Conservation (phyloP, 2,113 vertebrate genomes). For the Prionailurus viverrinus region DNA sequence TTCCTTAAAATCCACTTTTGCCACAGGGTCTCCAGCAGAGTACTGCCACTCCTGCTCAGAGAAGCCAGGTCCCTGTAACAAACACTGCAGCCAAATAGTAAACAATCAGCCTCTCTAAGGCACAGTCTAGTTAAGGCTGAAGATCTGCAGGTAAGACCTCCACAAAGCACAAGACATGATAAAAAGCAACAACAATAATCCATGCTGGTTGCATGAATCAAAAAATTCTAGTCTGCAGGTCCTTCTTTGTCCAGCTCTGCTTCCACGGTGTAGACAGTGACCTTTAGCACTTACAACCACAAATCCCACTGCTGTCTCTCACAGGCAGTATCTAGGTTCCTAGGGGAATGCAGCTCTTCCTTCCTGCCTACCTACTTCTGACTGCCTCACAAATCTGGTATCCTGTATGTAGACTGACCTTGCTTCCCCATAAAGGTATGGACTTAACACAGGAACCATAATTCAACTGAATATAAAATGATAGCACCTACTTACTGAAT, state of each 20-base stretch:
- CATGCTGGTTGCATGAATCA: neutral
- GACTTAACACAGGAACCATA: neutral
- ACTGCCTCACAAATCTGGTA: neutral
- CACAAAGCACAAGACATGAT: neutral
- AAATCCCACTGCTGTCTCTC: neutral
- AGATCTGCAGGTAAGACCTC: neutral
- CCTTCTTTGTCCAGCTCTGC: neutral
- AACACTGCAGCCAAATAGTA: neutral
- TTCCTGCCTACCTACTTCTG: neutral
- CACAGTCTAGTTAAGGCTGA: neutral
- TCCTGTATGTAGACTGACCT: neutral
- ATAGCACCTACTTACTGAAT: neutral
- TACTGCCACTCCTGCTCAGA: neutral
- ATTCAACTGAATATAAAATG: neutral
- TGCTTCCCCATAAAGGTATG: neutral
- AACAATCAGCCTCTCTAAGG: neutral
- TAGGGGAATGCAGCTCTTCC: neutral
- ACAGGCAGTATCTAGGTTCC: neutral
- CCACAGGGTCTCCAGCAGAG: neutral
- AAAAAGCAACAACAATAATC: neutral
- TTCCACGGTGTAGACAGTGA: fast-evolving
- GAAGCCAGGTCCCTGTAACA: neutral
- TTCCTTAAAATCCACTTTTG: neutral
- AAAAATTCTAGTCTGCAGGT: neutral
- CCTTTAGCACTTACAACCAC: neutral